Conservation (phyloP, 2,113 vertebrate genomes). For the Benitochromis conjunctus region DNA sequence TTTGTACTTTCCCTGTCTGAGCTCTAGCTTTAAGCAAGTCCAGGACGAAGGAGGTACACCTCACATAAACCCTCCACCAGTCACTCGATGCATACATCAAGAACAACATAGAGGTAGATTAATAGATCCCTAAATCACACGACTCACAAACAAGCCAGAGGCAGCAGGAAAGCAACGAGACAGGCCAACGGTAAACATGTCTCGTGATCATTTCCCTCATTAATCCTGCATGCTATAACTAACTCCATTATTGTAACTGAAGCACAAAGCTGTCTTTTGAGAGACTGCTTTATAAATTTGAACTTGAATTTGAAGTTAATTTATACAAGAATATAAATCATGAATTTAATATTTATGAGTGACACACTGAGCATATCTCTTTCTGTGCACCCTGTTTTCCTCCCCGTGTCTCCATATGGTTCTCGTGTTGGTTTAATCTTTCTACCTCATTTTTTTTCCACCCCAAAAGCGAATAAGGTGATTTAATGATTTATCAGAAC, state of each 20-base stretch:
- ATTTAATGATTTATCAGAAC: constrained; percentile 59
- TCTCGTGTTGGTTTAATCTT: constrained; percentile 39
- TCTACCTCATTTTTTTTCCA: constrained; percentile 3
- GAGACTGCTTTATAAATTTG: background rate
- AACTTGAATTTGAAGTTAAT: background rate
- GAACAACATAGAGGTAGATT: background rate
- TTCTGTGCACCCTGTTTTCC: background rate
- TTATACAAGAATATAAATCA: background rate
- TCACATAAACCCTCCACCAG: constrained; percentile 4
- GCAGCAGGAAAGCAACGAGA: background rate
- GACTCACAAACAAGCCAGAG: background rate
- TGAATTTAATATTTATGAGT: background rate
- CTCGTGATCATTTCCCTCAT: background rate
- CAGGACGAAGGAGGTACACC: constrained; percentile 9
- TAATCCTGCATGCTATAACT: background rate
- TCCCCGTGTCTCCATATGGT: constrained; percentile 13
- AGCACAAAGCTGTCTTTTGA: background rate
- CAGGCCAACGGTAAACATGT: constrained; percentile 17
- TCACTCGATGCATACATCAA: background rate
- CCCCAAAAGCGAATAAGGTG: constrained; percentile 19
- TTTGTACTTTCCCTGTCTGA: constrained; percentile 68
- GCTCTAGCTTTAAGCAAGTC: constrained; percentile 27
- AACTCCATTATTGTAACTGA: background rate
- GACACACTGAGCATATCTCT: background rate
- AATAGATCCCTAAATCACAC: background rate